Percentiles rank a stretch among this genome's conserved stretches.
Conservation (phyloP, 2,797 vertebrate genomes). For the Hyperoplus immaculatus region DNA sequence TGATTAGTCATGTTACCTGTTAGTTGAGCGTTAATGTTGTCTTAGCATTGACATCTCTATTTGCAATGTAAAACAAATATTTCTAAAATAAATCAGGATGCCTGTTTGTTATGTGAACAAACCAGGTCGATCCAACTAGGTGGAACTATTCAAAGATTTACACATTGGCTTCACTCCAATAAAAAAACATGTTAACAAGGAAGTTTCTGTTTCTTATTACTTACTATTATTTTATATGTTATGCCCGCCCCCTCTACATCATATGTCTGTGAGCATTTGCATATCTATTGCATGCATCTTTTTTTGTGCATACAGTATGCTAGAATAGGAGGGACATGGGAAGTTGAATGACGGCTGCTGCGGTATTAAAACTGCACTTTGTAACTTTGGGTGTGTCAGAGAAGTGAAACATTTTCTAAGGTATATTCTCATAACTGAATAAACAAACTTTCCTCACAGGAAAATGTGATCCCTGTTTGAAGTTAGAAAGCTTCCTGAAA, state of each 20-base stretch:
- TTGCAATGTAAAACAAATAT: background rate
- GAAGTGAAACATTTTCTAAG: no score
- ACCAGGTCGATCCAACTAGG: background rate
- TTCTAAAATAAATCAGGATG: background rate
- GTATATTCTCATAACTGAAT: no score
- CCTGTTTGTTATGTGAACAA: background rate
- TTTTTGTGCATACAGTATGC: background rate
- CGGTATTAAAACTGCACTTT: no score
- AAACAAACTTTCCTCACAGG: no score
- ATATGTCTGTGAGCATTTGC: constrained; percentile 4
- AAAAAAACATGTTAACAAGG: background rate
- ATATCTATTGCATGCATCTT: constrained; percentile 10
- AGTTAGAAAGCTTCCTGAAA: no score
- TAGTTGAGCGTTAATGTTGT: background rate
- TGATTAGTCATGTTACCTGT: background rate
- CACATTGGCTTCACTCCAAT: background rate
- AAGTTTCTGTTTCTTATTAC: background rate
- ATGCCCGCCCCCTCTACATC: background rate
- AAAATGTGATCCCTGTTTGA: no score
- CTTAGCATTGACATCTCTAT: background rate
- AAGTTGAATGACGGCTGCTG: background rate
- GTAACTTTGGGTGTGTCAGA: no score
- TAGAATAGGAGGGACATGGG: constrained; percentile 3
- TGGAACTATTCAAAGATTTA: background rate
- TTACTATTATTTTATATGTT: constrained; percentile 7